These are phyloP conservation scores for Zonotrichia albicollis DNA, from an alignment of 2,797 vertebrate species.

Conservation along the genomic window DNA sequence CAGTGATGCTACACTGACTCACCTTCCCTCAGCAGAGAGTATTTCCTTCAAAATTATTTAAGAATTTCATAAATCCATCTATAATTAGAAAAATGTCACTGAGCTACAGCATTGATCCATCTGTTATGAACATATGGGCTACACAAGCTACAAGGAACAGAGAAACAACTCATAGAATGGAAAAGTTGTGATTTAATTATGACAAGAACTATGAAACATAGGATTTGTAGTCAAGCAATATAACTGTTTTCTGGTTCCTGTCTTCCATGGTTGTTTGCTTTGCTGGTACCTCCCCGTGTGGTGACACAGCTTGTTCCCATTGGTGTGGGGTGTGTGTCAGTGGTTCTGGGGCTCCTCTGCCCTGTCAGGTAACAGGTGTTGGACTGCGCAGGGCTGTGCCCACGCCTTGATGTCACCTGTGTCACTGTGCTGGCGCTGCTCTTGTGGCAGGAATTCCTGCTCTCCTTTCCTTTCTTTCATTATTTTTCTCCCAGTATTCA, in stretches of 20 bases:
- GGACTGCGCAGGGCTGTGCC: not conserved
- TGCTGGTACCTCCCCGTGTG: not conserved
- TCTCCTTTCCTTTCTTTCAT: not conserved
- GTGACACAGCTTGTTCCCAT: not conserved
- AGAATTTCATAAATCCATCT: not conserved
- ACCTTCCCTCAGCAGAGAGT: not conserved
- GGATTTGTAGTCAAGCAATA: not conserved
- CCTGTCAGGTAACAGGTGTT: not conserved
- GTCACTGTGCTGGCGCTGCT: not conserved
- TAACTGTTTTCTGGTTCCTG: not conserved
- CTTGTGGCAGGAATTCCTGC: not conserved
- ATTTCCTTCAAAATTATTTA: not conserved
- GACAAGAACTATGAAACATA: not conserved
- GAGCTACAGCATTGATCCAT: not conserved
- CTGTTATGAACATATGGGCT: not conserved
- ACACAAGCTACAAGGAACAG: not conserved
- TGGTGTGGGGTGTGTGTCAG: not conserved
- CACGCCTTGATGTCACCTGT: not conserved
- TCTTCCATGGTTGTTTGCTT: not conserved
- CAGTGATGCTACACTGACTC: not conserved
- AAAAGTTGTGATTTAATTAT: not conserved
- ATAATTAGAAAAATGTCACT: not conserved
- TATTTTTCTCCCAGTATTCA: not conserved
- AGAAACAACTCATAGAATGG: not conserved
- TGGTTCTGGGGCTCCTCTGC: not conserved